Percentiles rank a stretch among this genome's conserved stretches.
These are phyloP conservation scores for Melinaea marsaeus DNA, from an alignment of 2,888 invertebrate genomes.

Conservation along the genomic window DNA sequence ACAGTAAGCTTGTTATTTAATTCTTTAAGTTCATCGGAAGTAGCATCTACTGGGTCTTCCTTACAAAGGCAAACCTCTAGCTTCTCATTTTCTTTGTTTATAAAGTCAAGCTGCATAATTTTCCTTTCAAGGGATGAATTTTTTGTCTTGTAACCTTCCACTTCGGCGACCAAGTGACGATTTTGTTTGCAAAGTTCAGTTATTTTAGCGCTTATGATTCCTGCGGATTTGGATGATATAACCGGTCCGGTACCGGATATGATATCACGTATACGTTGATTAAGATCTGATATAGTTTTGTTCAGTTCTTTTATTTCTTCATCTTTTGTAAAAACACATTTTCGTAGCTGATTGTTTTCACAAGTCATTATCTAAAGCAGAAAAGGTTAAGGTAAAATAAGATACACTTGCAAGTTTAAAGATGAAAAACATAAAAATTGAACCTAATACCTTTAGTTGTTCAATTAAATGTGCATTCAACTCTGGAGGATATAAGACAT, in stretches of 20 bases:
- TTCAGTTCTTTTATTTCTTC: slow-evolving; percentile 63
- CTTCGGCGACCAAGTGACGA: slow-evolving; percentile 79
- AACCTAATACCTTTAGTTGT: slow-evolving; percentile 71
- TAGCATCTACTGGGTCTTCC: slow-evolving; percentile 64
- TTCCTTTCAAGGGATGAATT: slow-evolving; percentile 74
- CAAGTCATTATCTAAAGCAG: slow-evolving; percentile 68
- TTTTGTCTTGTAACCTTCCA: slow-evolving; percentile 79
- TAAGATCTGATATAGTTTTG: slow-evolving; percentile 62
- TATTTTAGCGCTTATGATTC: slow-evolving; percentile 80
- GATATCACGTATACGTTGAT: slow-evolving; percentile 71
- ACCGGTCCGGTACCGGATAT: slow-evolving; percentile 68
- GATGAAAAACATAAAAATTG: background rate
- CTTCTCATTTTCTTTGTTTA: slow-evolving; percentile 58
- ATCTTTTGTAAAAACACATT: slow-evolving; percentile 70
- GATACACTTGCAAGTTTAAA: background rate
- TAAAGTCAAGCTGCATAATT: slow-evolving; percentile 63
- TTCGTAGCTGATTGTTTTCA: slow-evolving; percentile 76
- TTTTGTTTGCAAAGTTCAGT: slow-evolving; percentile 82
- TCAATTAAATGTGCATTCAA: slow-evolving; percentile 79
- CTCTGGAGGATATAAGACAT: slow-evolving; percentile 78
- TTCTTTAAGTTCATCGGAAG: slow-evolving; percentile 75
- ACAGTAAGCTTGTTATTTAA: slow-evolving; percentile 78
- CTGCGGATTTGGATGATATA: slow-evolving; percentile 71
- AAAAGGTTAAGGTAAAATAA: background rate
- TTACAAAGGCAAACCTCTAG: slow-evolving; percentile 60